Conservation (phyloP, 2,113 vertebrate species). For the Semicossyphus pulcher region DNA sequence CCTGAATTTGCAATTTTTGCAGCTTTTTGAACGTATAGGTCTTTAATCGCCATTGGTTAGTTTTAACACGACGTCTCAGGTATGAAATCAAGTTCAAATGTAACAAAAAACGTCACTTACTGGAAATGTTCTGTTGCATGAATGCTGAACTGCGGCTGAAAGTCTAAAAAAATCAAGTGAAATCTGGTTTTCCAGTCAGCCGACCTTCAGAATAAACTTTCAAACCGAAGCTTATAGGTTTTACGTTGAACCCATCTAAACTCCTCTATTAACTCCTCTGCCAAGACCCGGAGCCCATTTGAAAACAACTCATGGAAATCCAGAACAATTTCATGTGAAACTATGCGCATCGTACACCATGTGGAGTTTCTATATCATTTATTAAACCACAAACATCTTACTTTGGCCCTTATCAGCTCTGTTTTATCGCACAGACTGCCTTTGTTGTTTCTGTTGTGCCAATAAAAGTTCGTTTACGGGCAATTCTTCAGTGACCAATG, state of each 20-base stretch:
- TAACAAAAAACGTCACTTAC: not conserved
- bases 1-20: too few relatives aligned
- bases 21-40: too few relatives aligned
- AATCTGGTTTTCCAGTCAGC: not conserved
- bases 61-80: too few relatives aligned
- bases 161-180: not conserved
- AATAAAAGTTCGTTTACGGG: slow-evolving; percentile 55
- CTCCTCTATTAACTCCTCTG: not conserved
- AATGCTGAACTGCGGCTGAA: not conserved
- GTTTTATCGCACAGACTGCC: slow-evolving; percentile 8
- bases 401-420: slow-evolving; percentile 19
- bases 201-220: not conserved
- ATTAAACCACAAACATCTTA: slow-evolving; percentile 41
- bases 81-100: too few relatives aligned
- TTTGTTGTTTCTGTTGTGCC: slow-evolving; percentile 40
- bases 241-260: slow-evolving; percentile 4
- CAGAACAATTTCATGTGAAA: slow-evolving; percentile 22
- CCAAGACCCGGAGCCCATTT: slow-evolving; percentile 12
- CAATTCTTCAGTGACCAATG: slow-evolving; percentile 50
- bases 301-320: slow-evolving; percentile 26
- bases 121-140: not conserved
- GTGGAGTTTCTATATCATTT: slow-evolving; percentile 46
- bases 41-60: too few relatives aligned
- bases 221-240: not conserved
- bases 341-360: slow-evolving; percentile 4